Conservation (phyloP, 1,140 invertebrate species). For the Oncopodura yosiiana region DNA sequence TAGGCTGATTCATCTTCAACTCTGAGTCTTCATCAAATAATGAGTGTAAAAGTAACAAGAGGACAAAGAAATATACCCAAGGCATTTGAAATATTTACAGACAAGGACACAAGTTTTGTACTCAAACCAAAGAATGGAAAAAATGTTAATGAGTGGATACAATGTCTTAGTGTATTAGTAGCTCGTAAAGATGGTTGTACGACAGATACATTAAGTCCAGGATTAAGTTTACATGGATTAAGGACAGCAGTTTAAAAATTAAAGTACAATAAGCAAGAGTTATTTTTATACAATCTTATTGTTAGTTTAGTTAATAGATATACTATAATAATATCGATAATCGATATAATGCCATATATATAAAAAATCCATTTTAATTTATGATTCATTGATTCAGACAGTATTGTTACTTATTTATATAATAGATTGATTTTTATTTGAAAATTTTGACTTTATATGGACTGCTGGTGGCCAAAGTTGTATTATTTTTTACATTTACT, state of each 20-base stretch:
- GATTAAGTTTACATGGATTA: slow-evolving; percentile 16
- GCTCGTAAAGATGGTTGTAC: slow-evolving; percentile 8
- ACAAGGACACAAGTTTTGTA: slow-evolving; percentile 78
- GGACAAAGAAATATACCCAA: slow-evolving; percentile 80
- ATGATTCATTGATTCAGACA: too few relatives aligned
- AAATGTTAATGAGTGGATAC: slow-evolving; percentile 89
- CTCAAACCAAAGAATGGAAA: slow-evolving; percentile 89
- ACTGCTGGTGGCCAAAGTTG: too few relatives aligned
- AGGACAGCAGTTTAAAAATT: slow-evolving; percentile 21
- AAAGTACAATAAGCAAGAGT: too few relatives aligned
- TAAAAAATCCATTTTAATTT: too few relatives aligned
- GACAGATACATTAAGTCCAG: neutral
- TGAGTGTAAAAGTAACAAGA: slow-evolving; percentile 77
- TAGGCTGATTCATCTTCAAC: slow-evolving; percentile 45
- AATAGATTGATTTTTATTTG: too few relatives aligned
- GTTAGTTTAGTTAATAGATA: too few relatives aligned
- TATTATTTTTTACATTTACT: too few relatives aligned
- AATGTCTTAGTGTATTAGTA: slow-evolving; percentile 39
- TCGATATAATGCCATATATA: too few relatives aligned
- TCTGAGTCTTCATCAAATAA: slow-evolving; percentile 75
- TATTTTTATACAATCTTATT: too few relatives aligned
- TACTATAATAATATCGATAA: too few relatives aligned
- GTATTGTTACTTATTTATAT: too few relatives aligned
- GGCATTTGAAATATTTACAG: slow-evolving; percentile 92
- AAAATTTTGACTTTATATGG: too few relatives aligned